Percentiles rank a stretch among this genome's conserved stretches.
Conservation (phyloP, 2,113 vertebrate genomes). For the Cyphomyrus discorhynchus region DNA sequence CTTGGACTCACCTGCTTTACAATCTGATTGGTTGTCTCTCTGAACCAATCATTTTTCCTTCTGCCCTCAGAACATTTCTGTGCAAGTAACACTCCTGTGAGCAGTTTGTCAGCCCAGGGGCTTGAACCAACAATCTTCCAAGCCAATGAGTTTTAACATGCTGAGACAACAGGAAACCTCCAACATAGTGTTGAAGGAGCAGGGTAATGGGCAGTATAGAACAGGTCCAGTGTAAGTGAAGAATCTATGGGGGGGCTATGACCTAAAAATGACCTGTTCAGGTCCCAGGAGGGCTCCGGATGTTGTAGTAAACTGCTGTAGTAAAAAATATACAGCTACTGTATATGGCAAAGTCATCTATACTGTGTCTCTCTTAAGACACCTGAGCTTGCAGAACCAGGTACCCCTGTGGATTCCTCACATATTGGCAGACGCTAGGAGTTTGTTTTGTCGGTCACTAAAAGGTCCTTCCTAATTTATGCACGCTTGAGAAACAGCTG, state of each 20-base stretch:
- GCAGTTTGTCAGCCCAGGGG: not conserved
- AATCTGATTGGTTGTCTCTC: too few species aligned
- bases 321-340: not conserved
- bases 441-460: constrained; percentile 1
- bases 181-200: not conserved
- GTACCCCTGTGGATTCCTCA: not conserved
- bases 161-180: not conserved
- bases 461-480: not conserved
- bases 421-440: not conserved
- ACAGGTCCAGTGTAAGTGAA: not conserved
- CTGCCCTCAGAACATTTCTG: too few species aligned
- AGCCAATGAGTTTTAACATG: not conserved
- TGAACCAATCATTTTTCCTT: too few species aligned
- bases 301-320: not conserved
- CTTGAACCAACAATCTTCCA: not conserved
- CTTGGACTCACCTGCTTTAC: too few species aligned
- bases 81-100: too few species aligned
- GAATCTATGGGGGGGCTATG: not conserved
- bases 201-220: not conserved
- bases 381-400: not conserved
- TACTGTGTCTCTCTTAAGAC: not conserved
- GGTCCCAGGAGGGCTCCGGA: not conserved
- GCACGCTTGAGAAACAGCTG: not conserved
- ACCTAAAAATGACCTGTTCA: not conserved
- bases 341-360: not conserved